Evolutionary conservation across 2,797 vertebrate species (phyloP).

Genomic region (Phaenicophaeus curvirostris): DNA sequence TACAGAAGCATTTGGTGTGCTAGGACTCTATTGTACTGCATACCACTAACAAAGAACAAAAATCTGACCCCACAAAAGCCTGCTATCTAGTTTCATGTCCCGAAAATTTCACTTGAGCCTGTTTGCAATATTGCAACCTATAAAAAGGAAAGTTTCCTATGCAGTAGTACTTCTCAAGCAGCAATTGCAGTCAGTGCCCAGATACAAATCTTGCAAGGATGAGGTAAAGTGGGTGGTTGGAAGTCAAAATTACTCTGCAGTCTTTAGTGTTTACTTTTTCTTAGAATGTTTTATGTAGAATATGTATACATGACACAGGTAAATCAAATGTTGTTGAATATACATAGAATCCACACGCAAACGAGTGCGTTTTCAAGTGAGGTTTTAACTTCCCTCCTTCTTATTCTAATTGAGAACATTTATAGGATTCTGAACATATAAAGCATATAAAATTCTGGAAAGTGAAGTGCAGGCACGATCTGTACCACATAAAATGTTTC

Average conservation of each 20-base stretch:
- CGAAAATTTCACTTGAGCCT: background rate
- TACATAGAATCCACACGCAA: conserved; percentile 35
- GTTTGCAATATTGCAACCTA: background rate
- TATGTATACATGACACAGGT: conserved; percentile 38
- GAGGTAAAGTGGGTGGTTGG: background rate
- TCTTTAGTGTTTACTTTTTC: background rate
- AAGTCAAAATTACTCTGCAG: background rate
- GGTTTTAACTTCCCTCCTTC: conserved; percentile 42
- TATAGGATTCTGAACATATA: conserved; percentile 25
- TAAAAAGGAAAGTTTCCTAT: background rate
- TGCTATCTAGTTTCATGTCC: background rate
- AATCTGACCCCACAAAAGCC: background rate
- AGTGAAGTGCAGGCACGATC: conserved; percentile 39
- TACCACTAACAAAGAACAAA: background rate
- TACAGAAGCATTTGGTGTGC: background rate
- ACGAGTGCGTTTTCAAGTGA: conserved; percentile 48
- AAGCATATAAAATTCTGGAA: conserved; percentile 27
- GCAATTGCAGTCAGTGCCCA: background rate
- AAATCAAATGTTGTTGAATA: conserved; percentile 44
- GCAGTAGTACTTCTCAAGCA: background rate
- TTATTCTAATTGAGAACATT: conserved; percentile 45
- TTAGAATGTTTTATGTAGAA: background rate
- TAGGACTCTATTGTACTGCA: background rate
- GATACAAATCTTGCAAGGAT: background rate
- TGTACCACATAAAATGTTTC: conserved; percentile 22